Base-by-base conservation (phyloP, 2,797 vertebrate species). In the Triplophysa bombifrons region DNA sequence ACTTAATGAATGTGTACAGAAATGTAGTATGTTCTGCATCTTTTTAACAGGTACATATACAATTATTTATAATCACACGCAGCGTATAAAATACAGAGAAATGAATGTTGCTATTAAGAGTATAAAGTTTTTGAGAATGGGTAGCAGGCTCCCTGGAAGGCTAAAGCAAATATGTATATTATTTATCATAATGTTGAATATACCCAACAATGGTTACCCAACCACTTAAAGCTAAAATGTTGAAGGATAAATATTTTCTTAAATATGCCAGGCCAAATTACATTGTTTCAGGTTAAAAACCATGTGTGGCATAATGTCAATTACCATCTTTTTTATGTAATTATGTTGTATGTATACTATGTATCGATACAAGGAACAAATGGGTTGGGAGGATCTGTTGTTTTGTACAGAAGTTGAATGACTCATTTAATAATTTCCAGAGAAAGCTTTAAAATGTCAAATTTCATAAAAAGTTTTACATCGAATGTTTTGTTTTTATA, bases 141-240 rank as follows among this genome's bases (percentile, higher is more conserved):
- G 97, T 97, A 99, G 98, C 97, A 96, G 98, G 98, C 98, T 99
- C 96, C 96, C 97, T 96, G 90, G 87, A 89, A 92, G 94, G 91
- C 96, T 93, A 93, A 61, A 64, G 51, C 5, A 92, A 88, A 92
- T 92, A 92, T 96, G 93, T 96, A 93, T 94, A 96, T 96, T 98
- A 99, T 99, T 98, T 98, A 98, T 98, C 96, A 93, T 87, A 46
- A 84, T 89, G 90, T 86, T 88, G 92, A 90, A 94, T 88, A 86
- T 86, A 85, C 93, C 94, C 91, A 30, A 38, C 11, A 72, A 60
- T 61, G 38, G 11, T 56, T 72, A 65, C 22, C 61, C 51, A 50
- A 63, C 48, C 14, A 44, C 34, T 56, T n/a, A 68, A 38, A 68
- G 58, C 20, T n/a, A 34, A 22, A 38, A 10, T 16, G 20, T 25